phyloP scores from a whole-genome alignment of 2,113 vertebrate genomes.

The Eupsittula cactorum region DNA sequence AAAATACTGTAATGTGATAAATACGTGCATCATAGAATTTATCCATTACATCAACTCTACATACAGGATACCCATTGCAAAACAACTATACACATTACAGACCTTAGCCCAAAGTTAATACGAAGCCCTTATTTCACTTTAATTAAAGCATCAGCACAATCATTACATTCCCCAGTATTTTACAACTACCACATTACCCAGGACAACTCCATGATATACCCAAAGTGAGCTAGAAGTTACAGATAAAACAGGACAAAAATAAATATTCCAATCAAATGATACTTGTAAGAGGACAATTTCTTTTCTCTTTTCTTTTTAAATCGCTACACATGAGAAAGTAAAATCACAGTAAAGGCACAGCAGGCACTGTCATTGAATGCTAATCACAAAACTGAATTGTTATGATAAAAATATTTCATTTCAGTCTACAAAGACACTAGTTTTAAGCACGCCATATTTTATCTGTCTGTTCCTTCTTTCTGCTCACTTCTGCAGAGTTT shows the following conservation, averaged over 20 bases:
- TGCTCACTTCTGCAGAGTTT: neutral
- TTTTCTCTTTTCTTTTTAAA: neutral
- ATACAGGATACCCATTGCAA: neutral
- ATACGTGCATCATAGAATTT: neutral
- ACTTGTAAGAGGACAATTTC: neutral
- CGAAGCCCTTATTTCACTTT: neutral
- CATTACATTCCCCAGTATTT: neutral
- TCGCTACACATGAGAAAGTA: neutral
- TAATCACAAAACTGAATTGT: neutral
- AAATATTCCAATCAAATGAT: neutral
- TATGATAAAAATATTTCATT: neutral
- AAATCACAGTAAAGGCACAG: slow-evolving; percentile 5
- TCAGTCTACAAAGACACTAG: neutral
- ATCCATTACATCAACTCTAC: neutral
- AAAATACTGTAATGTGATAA: neutral
- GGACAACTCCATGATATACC: neutral
- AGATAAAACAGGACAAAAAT: neutral
- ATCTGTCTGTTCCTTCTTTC: neutral
- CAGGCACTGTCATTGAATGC: neutral
- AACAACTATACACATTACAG: neutral
- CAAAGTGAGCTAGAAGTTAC: neutral
- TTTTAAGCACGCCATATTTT: neutral
- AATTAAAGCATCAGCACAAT: neutral
- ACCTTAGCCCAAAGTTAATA: neutral
- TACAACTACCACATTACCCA: neutral